phyloP scores from a whole-genome alignment of 1,140 invertebrate genomes.

The Diorhabda sublineata region DNA sequence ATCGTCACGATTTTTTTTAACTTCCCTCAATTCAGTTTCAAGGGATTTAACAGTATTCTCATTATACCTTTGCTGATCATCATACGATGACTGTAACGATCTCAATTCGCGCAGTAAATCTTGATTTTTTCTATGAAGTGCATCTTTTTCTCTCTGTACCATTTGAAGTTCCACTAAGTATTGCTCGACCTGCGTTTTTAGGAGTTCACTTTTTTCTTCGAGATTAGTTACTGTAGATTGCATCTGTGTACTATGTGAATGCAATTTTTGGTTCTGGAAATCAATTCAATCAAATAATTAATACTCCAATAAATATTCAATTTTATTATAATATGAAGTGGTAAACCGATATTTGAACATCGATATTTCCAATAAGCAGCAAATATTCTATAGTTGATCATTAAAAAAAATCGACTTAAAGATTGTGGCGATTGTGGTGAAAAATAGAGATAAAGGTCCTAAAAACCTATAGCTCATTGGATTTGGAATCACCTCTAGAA shows the following conservation, averaged over 20 bases:
- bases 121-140: constrained; percentile 31
- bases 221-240: constrained; percentile 23
- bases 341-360: too few species aligned
- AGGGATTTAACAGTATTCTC: constrained; percentile 27
- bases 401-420: too few species aligned
- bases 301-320: too few species aligned
- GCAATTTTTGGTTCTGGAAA: constrained; percentile 35
- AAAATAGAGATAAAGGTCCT: too few species aligned
- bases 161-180: constrained; percentile 32
- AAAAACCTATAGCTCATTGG: too few species aligned
- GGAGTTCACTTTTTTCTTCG: constrained; percentile 29
- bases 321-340: too few species aligned
- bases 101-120: constrained; percentile 30
- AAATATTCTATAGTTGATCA: too few species aligned
- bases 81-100: constrained; percentile 27
- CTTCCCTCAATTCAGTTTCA: constrained; percentile 33
- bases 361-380: too few species aligned
- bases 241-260: constrained; percentile 24
- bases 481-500: too few species aligned
- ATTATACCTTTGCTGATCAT: constrained; percentile 27
- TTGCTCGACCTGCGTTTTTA: constrained; percentile 32
- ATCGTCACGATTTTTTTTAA: constrained; percentile 32
- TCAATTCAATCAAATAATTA: neutral
- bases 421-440: too few species aligned
- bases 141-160: constrained; percentile 33